Base-by-base conservation (phyloP, 2,888 invertebrate species). In the Cryptocephalus primarius region DNA sequence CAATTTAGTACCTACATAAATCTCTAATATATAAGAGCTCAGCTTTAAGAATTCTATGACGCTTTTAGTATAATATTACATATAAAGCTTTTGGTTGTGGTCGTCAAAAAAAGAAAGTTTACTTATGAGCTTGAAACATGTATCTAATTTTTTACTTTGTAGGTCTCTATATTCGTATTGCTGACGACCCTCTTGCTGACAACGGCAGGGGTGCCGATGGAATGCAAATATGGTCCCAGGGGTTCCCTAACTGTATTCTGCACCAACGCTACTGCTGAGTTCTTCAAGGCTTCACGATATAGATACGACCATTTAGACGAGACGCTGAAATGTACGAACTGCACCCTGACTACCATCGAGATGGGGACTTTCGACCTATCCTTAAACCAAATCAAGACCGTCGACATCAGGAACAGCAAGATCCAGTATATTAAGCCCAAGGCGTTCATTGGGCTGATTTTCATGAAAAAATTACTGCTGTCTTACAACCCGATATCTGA, bases 271-370 rank as follows among this genome's bases (percentile, higher is more conserved):
- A 61, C 61, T 1, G 43, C 65, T 1, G 40, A 32, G 9, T 65
- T 54, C 54, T 68, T 69, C 54, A 62, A 60, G 36, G 41, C 51
- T 12, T 64, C 68, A 8, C 53, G 55, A 22, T 69, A 69, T 51
- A 50, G 65, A 48, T 69, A 68, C 47, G 68, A 69, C 49, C 65
- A 66, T 44, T 54, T 68, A 39, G 69, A 68, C 53, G 68, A 68
- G 56, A 68, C 68, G 1, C 52, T 69, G 1, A 51, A 59, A 32
- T 69, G 69, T 47, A 11, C 60, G 1, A 62, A 62, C 34, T 69
- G 69, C 50, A 57, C 51, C 11, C 51, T 69, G 40, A 54, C 55
- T 9, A 48, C 49, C 1, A 45, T 69, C 9, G 62, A 59, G 11
- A 39, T 55, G n/a, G 63, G 64, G 39, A 62, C 61, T 4, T 69